Evolutionary conservation across 2,888 invertebrate genomes (phyloP).

Genomic region (Eupithecia inturbata): DNA sequence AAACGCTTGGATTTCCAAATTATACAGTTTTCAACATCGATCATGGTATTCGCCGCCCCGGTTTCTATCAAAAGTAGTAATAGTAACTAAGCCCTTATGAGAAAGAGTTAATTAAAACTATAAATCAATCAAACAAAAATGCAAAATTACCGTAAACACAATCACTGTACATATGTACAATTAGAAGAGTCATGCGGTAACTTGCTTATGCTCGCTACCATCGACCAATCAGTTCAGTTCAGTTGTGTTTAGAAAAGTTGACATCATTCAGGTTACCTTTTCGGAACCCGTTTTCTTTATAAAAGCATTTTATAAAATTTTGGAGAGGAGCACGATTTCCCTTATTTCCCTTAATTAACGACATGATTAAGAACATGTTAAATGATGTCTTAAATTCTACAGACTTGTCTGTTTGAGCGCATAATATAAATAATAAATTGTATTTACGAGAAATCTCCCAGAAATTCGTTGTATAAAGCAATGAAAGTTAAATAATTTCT

Average conservation of each 20-base stretch:
- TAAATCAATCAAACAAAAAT: too few species aligned
- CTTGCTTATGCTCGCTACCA: not conserved
- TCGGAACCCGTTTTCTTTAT: constrained; percentile 14
- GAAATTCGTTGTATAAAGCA: not conserved
- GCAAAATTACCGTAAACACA: too few species aligned
- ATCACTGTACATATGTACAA: too few species aligned
- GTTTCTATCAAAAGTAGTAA: too few species aligned
- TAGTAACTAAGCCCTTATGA: not conserved
- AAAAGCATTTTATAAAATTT: constrained; percentile 35
- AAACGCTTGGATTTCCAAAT: not conserved
- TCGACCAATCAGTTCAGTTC: not conserved
- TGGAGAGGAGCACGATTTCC: constrained; percentile 54
- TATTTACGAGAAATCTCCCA: not conserved
- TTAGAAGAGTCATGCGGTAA: too few species aligned
- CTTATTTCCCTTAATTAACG: constrained; percentile 46
- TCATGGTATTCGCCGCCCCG: too few species aligned
- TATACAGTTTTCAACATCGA: not conserved
- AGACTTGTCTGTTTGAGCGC: constrained; percentile 6
- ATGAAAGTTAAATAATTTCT: not conserved
- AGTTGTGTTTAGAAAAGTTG: too few species aligned
- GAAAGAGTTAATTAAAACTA: not conserved
- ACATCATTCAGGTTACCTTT: not conserved
- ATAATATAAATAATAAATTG: constrained; percentile 1
- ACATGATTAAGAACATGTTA: constrained; percentile 40
- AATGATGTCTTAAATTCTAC: constrained; percentile 41